phyloP scores from a whole-genome alignment of 2,888 invertebrate species.

The Rapana venosa region DNA sequence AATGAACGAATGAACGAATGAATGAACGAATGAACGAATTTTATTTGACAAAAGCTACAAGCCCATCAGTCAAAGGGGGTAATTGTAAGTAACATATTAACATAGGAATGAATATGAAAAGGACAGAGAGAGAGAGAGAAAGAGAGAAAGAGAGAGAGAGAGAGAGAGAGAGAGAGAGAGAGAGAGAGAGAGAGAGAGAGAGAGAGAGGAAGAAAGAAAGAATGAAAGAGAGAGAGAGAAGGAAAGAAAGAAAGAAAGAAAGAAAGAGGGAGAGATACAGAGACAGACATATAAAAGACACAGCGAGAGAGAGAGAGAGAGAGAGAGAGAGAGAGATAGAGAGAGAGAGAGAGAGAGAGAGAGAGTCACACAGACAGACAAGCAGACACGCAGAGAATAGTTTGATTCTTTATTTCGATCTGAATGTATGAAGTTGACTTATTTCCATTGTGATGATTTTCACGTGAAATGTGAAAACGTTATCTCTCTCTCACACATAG shows the following conservation, averaged over 20 bases:
- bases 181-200: not conserved
- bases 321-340: not conserved
- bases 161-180: slow-evolving; percentile 2
- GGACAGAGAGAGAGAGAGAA: not conserved
- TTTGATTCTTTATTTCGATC: too few relatives aligned
- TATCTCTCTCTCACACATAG: too few relatives aligned
- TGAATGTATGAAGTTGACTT: too few relatives aligned
- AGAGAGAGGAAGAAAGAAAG: not conserved
- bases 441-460: too few relatives aligned
- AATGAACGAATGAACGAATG: too few relatives aligned
- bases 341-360: slow-evolving; percentile 12
- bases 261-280: not conserved
- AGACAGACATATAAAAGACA: not conserved
- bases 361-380: not conserved
- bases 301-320: not conserved
- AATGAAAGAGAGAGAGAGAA: not conserved
- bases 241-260: not conserved
- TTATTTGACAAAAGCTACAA: too few relatives aligned
- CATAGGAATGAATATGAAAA: too few relatives aligned
- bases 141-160: not conserved
- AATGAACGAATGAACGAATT: too few relatives aligned
- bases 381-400: too few relatives aligned
- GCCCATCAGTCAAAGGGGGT: too few relatives aligned
- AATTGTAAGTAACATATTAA: too few relatives aligned
- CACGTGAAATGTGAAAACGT: too few relatives aligned